Base-by-base conservation (phyloP, 1,140 invertebrate genomes). In the Oscheius sp. region DNA sequence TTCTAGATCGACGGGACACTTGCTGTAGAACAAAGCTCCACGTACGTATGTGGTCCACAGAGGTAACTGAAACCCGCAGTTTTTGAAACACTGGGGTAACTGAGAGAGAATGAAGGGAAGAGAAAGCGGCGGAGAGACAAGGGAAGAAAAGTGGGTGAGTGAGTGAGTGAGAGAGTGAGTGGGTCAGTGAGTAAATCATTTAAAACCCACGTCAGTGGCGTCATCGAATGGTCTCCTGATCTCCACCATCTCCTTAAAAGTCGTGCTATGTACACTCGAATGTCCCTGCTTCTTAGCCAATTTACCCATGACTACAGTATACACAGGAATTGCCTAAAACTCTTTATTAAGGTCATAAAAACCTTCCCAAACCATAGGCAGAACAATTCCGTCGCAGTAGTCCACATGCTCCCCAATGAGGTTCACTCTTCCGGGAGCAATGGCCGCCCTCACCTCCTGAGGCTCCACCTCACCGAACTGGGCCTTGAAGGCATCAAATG, bases 331-430 rank as follows among this genome's bases (percentile, higher is more conserved):
- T 4, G n/a, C 32, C 66, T 68, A 49, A 28, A 68, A 68, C 0
- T 0, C 20, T 20, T 64, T 45, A 10, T 52, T 13, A 45, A 66
- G 61, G 34, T 63, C 4, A 62, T 10, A 66, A 66, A n/a, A 2
- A 67, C n/a, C 1, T 42, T 29, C 31, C 7, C 55, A 65, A 20
- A 68, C 66, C 66, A 68, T 68, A 20, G 66, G 66, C 15, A 68
- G 66, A 18, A 68, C 66, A 31, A 68, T 66, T 68, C 66, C 66
- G 34, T 68, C 66, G 31, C 46, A 52, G 34, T 68, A 68, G 46
- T 68, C 66, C 3, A 68, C 32, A 31, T 68, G 66, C 28, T 68
- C 66, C 23, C 66, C 66, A 15, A 68, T 68, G 26, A 68, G 34
- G 34, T 68, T 68, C 46, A 68, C 66, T 23, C 66, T 46, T 7